Percentiles rank a stretch among this genome's conserved stretches.
phyloP scores from a whole-genome alignment of 2,113 vertebrate species.

The Centropristis striata region DNA sequence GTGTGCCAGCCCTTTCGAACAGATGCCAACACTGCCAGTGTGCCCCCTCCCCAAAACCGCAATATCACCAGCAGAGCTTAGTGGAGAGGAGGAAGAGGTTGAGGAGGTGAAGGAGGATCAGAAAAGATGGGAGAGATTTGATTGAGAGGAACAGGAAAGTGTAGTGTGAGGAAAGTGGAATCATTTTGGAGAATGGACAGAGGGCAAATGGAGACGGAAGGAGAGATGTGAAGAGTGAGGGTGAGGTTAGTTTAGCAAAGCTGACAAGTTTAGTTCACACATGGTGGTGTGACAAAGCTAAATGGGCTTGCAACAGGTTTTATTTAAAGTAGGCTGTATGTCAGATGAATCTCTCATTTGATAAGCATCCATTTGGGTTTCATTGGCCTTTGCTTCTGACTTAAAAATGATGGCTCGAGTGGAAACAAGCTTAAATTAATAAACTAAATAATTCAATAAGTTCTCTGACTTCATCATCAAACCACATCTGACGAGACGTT shows the following conservation, averaged over 20 bases:
- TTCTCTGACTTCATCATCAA: too few species aligned
- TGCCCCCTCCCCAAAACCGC: constrained; percentile 54
- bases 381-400: not conserved
- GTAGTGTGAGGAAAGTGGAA: constrained; percentile 1
- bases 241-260: not conserved
- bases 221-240: not conserved
- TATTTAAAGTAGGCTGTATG: not conserved
- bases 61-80: constrained; percentile 57
- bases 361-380: not conserved
- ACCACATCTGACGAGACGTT: too few species aligned
- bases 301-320: not conserved
- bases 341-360: not conserved
- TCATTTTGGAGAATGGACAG: constrained; percentile 15
- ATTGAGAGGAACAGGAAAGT: constrained; percentile 43
- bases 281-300: not conserved
- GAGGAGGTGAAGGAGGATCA: constrained; percentile 13
- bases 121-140: constrained; percentile 44
- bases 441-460: too few species aligned
- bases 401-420: not conserved
- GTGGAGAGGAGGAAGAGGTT: constrained; percentile 30
- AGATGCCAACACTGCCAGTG: constrained; percentile 74
- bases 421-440: too few species aligned
- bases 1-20: constrained; percentile 57
- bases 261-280: not conserved
- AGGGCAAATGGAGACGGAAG: not conserved